Evolutionary conservation across 2,797 vertebrate species (phyloP), one percentile per base, ranked within the genome.

Genomic region (Lithobates pipiens): DNA sequence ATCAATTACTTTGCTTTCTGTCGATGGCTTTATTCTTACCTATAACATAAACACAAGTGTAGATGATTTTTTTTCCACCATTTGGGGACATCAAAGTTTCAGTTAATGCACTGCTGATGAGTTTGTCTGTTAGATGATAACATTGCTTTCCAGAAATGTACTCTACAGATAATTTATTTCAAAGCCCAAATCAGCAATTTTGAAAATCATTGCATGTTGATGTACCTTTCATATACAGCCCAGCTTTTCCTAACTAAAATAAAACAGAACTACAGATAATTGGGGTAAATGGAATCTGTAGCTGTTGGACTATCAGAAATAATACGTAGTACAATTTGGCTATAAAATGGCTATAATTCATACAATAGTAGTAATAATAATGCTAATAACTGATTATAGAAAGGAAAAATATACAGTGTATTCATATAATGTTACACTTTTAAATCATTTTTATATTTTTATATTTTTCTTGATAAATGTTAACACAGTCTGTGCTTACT

Each of bases 141-240:
- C 65, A 82, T 86, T 82, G 67, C 78, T 86, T 77, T 82, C 80
- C 82, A 82, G 36, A 86, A 77, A 86, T 83, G 54, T 71, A 74
- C 54, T 68, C 75, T 68, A 57, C 54, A 65, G 74, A 82, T 81
- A 85, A 86, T 77, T 77, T 86, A 46, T 76, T 86, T 86, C 78
- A 81, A 86, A 86, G 79, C 78, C 69, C 70, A 86, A 86, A 44
- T 86, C 74, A 82, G 74, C 68, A 86, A 86, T 86, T 86, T 86
- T 65, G 85, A 82, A 86, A 82, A 86, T 82, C 76, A 76, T 76
- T 82, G 78, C 85, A 77, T 86, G 68, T 82, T 71, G 82, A 82
- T 77, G 76, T 21, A 67, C 57, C 68, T 77, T 79, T 85, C 63
- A 85, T 80, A 80, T 50, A 69, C 29, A 42, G 42, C 21, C 61